Base-by-base conservation (phyloP, 2,113 vertebrate genomes). In the Macquaria ambigua region DNA sequence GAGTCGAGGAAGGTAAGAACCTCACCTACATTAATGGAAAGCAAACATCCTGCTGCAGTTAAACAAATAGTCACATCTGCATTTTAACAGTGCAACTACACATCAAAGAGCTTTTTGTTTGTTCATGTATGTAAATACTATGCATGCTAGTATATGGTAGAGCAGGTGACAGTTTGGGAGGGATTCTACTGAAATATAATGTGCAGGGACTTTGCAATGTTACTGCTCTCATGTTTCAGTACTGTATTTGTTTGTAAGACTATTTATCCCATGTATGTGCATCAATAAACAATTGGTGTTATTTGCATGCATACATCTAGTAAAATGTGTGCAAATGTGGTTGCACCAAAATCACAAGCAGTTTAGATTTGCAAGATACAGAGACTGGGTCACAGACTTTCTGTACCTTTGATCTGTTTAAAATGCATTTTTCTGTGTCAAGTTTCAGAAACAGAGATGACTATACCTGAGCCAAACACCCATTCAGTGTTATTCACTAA, bases 1-100 rank as follows among this genome's bases (percentile, higher is more conserved):
- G 98, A 99, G 94, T 99, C 98, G 43, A 99, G 95, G 93, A 99
- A 99, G 0, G 98, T 99, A 84, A 99, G 93, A 5, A 99, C 97
- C 0, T 97, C 89, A 0, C 98, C 98, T 99, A 87, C 1, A 31
- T 46, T 2, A 0, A 18, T 74, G 79, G 28, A 79, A 31, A 46
- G 53, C 81, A 94, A 87, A 88, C 56, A 74, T 78, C 53, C 73
- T 72, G 69, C 37, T 80, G 28, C 11, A 28, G 39, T 84, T 76
- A 72, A 83, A 68, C 82, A 74, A 91, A 82, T 3, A 72, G 12
- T 3, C 39, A 8, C 11, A 66, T 25, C 3, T 61, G 16, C 14
- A 11, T 31, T 39, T 28, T 1, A 71, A 72, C 25, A 75, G 11
- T 31, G 23, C 15, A 53, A 14, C 8, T 23, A 56, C 0, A 4